Percentiles rank a stretch among this genome's conserved stretches.
phyloP scores from a whole-genome alignment of 1,140 invertebrate genomes.

The Drosophila melanica region DNA sequence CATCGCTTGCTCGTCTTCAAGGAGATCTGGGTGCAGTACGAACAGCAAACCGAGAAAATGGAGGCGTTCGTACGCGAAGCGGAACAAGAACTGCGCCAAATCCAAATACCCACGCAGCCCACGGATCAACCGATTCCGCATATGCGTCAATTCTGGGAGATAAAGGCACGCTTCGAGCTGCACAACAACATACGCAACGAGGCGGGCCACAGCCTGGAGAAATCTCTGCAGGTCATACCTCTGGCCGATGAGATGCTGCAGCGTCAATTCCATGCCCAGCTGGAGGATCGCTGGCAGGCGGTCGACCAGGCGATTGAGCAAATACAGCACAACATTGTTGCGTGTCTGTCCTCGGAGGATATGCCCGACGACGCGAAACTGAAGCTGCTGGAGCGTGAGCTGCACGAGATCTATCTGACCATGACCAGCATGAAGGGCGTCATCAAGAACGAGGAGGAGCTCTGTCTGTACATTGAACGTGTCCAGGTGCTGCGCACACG shows the following conservation, averaged over 20 bases:
- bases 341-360: conserved; percentile 88
- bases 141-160: conserved; percentile 93
- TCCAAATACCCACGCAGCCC: conserved; percentile 85
- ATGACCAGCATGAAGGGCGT: conserved; percentile 89
- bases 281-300: conserved; percentile 90
- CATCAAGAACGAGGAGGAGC: conserved; percentile 91
- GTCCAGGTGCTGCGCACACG: conserved; percentile 90
- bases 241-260: conserved; percentile 92
- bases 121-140: conserved; percentile 87
- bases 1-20: conserved; percentile 89
- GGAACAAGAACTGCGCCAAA: conserved; percentile 86
- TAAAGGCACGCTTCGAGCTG: conserved; percentile 94
- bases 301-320: conserved; percentile 87
- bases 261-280: conserved; percentile 89
- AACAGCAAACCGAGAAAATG: conserved; percentile 88
- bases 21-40: conserved; percentile 90
- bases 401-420: conserved; percentile 88
- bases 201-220: conserved; percentile 89
- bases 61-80: conserved; percentile 90
- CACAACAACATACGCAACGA: conserved; percentile 91
- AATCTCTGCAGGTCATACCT: conserved; percentile 90
- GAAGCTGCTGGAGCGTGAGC: conserved; percentile 88
- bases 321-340: conserved; percentile 88
- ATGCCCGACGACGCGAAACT: conserved; percentile 89
- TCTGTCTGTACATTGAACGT: conserved; percentile 91